Percentiles rank a stretch among this genome's conserved stretches.
These are phyloP conservation scores for Drosophila nr. fundita DNA, from an alignment of 2,888 invertebrate species.

Conservation along the genomic window DNA sequence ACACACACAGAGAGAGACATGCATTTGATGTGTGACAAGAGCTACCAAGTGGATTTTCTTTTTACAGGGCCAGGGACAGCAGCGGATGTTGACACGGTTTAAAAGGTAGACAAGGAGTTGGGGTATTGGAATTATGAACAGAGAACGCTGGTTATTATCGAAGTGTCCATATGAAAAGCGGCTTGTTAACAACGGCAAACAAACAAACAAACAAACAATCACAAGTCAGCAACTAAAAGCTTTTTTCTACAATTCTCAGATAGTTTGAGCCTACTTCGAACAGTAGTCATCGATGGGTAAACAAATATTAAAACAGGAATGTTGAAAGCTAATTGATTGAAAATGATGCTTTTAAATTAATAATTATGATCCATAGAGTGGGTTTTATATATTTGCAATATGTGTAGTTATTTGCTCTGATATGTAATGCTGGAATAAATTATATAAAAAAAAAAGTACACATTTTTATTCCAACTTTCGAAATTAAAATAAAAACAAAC, in stretches of 20 bases:
- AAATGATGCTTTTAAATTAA: neutral
- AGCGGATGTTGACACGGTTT: slow-evolving; percentile 62
- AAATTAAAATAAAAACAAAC: neutral
- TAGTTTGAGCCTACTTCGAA: neutral
- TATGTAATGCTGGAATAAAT: neutral
- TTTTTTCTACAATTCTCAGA: slow-evolving; percentile 6
- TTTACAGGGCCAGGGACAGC: slow-evolving; percentile 9
- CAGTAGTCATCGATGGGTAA: neutral
- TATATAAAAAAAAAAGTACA: neutral
- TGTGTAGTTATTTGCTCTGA: neutral
- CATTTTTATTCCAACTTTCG: neutral
- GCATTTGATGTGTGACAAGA: slow-evolving; percentile 9
- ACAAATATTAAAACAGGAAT: neutral
- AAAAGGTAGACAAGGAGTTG: neutral
- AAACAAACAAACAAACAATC: slow-evolving; percentile 19
- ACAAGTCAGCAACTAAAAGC: slow-evolving; percentile 15
- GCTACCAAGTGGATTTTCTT: slow-evolving; percentile 5
- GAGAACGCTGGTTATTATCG: slow-evolving; percentile 39
- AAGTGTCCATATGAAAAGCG: slow-evolving; percentile 23
- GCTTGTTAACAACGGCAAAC: slow-evolving; percentile 19
- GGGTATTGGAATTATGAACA: slow-evolving; percentile 30
- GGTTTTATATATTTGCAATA: neutral
- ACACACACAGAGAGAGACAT: neutral
- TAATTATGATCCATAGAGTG: neutral
- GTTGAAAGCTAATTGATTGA: neutral